Evolutionary conservation across 2,797 vertebrate genomes (phyloP).

Genomic region (Orestias chungarensis): DNA sequence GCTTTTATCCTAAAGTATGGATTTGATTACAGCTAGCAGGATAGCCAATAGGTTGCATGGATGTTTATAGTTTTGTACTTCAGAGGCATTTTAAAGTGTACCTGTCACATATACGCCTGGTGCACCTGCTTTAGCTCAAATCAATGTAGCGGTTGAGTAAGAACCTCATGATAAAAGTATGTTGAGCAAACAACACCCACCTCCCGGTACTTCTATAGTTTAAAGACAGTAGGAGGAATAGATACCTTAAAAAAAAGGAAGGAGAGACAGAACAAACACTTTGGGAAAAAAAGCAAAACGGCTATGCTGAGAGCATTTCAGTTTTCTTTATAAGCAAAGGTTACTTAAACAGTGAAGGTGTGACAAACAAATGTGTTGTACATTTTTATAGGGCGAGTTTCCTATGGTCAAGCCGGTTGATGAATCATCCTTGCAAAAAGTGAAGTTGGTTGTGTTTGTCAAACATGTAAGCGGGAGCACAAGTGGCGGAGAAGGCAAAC

Average conservation of each 20-base stretch:
- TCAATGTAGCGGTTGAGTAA: conserved; percentile 31
- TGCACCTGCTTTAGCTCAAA: conserved; percentile 30
- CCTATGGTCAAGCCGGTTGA: conserved; percentile 13
- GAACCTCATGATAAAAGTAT: conserved; percentile 17
- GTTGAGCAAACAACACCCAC: conserved; percentile 48
- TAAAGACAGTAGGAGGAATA: conserved; percentile 60
- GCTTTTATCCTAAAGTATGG: neutral
- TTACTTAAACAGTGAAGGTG: conserved; percentile 10
- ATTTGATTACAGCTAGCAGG: neutral
- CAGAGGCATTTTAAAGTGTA: conserved; percentile 18
- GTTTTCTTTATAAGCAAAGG: conserved; percentile 7
- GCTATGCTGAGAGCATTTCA: conserved; percentile 20
- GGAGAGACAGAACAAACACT: conserved; percentile 28
- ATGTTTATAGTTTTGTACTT: neutral
- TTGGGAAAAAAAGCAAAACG: conserved; percentile 18
- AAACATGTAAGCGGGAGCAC: conserved; percentile 40
- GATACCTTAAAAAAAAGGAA: conserved; percentile 46
- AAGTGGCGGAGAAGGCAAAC: conserved; percentile 39
- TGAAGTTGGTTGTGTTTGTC: conserved; percentile 22
- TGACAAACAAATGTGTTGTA: conserved; percentile 23
- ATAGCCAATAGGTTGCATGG: neutral
- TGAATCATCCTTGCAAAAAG: conserved; percentile 48
- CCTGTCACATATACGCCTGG: conserved; percentile 9
- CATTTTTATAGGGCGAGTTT: conserved; percentile 19
- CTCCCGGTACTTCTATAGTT: conserved; percentile 53